phyloP scores from a whole-genome alignment of 35 echinoderm and acorn worm genomes.

The Holothuria glaberrima region DNA sequence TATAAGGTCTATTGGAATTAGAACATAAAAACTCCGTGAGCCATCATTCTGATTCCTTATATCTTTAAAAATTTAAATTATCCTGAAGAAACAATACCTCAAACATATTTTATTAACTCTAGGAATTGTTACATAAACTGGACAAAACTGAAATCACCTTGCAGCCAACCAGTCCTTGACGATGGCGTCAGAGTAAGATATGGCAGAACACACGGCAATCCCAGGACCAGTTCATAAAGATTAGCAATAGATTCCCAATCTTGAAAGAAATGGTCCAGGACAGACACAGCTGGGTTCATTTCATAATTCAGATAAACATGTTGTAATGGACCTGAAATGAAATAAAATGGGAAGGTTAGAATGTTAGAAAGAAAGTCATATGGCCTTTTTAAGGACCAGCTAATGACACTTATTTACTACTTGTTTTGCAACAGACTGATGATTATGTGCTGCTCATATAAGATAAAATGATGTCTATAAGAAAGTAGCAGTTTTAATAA shows the following conservation, averaged over 20 bases:
- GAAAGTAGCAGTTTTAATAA: too few relatives aligned
- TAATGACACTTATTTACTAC: too few relatives aligned
- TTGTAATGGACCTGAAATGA: conserved; percentile 66
- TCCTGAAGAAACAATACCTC: conserved; percentile 3
- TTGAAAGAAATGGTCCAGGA: conserved; percentile 74
- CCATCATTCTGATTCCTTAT: too few relatives aligned
- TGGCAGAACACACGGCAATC: conserved; percentile 66
- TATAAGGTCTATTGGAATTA: too few relatives aligned
- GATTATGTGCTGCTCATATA: too few relatives aligned
- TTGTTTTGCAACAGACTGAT: too few relatives aligned
- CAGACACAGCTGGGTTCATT: conserved; percentile 40
- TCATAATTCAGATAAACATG: conserved; percentile 82
- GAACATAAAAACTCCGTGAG: too few relatives aligned
- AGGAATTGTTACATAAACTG: neutral
- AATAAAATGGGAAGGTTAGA: too few relatives aligned
- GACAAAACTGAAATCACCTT: conserved; percentile 27
- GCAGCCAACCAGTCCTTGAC: conserved; percentile 39
- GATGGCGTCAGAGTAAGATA: conserved; percentile 61
- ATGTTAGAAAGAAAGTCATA: too few relatives aligned
- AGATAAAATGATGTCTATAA: too few relatives aligned
- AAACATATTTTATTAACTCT: neutral
- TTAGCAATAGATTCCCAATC: conserved; percentile 90
- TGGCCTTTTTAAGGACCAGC: too few relatives aligned
- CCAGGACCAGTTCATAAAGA: conserved; percentile 82
- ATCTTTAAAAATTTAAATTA: too few relatives aligned